Evolutionary conservation across 1,140 invertebrate genomes (phyloP).

Genomic region (Dreissena rostriformis): DNA sequence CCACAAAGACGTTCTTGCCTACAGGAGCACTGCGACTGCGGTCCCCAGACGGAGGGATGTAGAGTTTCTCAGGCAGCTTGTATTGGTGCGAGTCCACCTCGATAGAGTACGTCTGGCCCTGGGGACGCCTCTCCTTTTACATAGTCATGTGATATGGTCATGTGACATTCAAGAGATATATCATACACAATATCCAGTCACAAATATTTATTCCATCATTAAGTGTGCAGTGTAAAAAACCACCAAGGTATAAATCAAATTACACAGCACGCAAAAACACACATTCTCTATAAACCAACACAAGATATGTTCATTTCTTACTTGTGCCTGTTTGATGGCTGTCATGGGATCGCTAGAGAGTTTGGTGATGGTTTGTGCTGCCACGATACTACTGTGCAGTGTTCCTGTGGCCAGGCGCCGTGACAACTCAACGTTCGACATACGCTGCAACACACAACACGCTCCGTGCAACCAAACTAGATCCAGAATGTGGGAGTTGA

Average conservation of each 20-base stretch:
- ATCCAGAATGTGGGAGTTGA: too few species aligned
- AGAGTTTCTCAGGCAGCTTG: conserved; percentile 69
- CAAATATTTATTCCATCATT: neutral
- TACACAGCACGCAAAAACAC: too few species aligned
- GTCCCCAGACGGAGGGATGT: conserved; percentile 64
- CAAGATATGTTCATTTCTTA: conserved; percentile 23
- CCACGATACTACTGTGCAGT: conserved; percentile 74
- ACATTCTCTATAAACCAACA: too few species aligned
- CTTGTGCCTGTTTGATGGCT: conserved; percentile 65
- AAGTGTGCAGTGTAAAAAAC: neutral
- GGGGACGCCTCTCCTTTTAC: conserved; percentile 47
- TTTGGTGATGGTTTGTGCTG: conserved; percentile 75
- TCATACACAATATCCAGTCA: neutral
- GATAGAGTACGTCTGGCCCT: conserved; percentile 67
- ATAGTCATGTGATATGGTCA: neutral
- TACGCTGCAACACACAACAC: conserved; percentile 69
- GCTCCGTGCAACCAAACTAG: conserved; percentile 27
- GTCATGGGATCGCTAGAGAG: conserved; percentile 70
- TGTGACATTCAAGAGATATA: neutral
- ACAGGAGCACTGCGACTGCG: conserved; percentile 60
- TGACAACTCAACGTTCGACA: conserved; percentile 76
- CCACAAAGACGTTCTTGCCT: conserved; percentile 56
- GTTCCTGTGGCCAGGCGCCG: conserved; percentile 78
- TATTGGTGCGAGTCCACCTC: conserved; percentile 75
- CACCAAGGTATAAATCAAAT: too few species aligned